Base-by-base conservation (phyloP, 2,888 invertebrate species). In the Elegia similella region DNA sequence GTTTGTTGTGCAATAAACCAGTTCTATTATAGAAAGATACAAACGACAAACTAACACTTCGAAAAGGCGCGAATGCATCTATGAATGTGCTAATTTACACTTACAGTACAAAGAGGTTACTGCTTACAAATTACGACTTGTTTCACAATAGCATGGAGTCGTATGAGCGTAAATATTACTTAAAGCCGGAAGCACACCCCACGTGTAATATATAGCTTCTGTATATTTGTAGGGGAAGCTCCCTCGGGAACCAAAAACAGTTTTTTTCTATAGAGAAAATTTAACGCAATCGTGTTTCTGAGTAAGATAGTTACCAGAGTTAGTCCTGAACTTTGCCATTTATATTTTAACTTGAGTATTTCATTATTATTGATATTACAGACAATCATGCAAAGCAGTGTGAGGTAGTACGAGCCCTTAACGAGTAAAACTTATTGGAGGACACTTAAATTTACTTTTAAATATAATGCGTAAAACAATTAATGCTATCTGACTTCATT, bases 181-280 rank as follows among this genome's bases (percentile, higher is more conserved):
- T 38, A 38, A 47, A 47, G 34, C 47, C 55, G 38, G 46, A 10
- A 55, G 10, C 46, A 55, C 32, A 34, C 34, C 46, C 34, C 46
- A 44, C 17, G 16, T 13, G 47, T 47, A 47, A 47, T 16, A 46
- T 55, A 55, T 47, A 55, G 47, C 23, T 38, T 38, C 46, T 38
- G 55, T 55, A 55, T 47, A 55, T 55, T 55, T 55, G 47, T 47
- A 55, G 34, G 47, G 16, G 12, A 7, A 46, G 13, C 38, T 47
- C 55, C 17, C 47, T 15, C 46, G 30, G 46, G 55, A 38, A n/a
- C 42, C 15, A 23, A 34, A 55, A 55, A 38, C 17, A 34, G n/a
- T n/a, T n/a, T n/a, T n/a, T n/a, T n/a, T n/a, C n/a, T n/a, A n/a
- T n/a, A n/a, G n/a, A n/a, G n/a, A n/a, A n/a, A n/a, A n/a, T n/a